Percentiles rank a stretch among this genome's conserved stretches.
phyloP scores from a whole-genome alignment of 1,140 invertebrate genomes.

The Papilio polyxenes region DNA sequence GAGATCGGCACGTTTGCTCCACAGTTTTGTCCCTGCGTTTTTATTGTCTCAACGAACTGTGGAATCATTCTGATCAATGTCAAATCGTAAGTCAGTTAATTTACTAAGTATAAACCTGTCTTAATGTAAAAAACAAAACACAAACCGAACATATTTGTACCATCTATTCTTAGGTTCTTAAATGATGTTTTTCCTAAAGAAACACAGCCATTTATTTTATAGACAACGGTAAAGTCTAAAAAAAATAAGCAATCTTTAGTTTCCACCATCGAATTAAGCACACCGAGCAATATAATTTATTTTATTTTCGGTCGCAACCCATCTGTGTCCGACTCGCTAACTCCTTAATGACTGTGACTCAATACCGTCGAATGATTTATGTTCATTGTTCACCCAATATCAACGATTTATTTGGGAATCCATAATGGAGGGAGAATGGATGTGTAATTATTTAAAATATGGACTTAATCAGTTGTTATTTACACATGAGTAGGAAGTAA shows the following conservation, averaged over 20 bases:
- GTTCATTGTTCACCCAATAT: slow-evolving; percentile 44
- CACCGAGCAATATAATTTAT: slow-evolving; percentile 53
- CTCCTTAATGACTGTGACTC: slow-evolving; percentile 57
- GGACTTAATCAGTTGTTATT: slow-evolving; percentile 35
- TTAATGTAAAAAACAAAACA: too few species aligned
- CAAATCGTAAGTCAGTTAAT: neutral
- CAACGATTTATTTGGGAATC: slow-evolving; percentile 38
- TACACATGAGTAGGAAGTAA: slow-evolving; percentile 48
- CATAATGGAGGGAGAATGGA: slow-evolving; percentile 29
- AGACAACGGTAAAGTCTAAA: neutral
- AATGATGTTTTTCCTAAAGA: neutral
- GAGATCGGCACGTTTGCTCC: slow-evolving; percentile 60
- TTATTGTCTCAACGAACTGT: slow-evolving; percentile 51
- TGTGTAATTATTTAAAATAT: slow-evolving; percentile 30
- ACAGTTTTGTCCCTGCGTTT: slow-evolving; percentile 59
- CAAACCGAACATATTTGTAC: too few species aligned
- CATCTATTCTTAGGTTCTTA: neutral
- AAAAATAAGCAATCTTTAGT: neutral
- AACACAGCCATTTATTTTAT: neutral
- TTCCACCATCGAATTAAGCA: neutral
- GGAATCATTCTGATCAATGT: neutral
- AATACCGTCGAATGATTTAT: slow-evolving; percentile 66
- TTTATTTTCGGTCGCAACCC: slow-evolving; percentile 56
- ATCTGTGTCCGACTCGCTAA: slow-evolving; percentile 60
- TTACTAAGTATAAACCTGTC: too few species aligned